Percentiles rank a stretch among this genome's conserved stretches.
These are phyloP conservation scores for Hyposoter dolosus DNA, from an alignment of 2,888 invertebrate genomes.

Conservation along the genomic window DNA sequence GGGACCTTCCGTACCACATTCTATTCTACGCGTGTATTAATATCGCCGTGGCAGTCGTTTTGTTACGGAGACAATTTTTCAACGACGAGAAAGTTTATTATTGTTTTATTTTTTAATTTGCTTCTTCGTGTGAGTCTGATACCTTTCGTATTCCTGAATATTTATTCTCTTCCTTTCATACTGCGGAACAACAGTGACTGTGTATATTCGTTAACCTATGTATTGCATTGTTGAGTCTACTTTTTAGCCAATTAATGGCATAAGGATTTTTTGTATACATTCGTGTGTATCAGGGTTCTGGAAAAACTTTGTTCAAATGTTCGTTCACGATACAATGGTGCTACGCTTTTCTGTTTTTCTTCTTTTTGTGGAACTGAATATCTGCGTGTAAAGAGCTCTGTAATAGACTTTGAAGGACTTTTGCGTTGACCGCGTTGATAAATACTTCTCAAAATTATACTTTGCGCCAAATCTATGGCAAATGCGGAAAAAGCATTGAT, in stretches of 20 bases:
- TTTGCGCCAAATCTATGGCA: neutral
- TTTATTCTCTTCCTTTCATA: constrained; percentile 39
- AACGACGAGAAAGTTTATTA: constrained; percentile 4
- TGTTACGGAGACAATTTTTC: neutral
- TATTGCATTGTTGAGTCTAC: constrained; percentile 71
- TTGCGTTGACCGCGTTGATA: neutral
- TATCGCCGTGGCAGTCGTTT: constrained; percentile 28
- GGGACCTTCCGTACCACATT: neutral
- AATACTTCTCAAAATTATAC: neutral
- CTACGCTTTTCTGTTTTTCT: neutral
- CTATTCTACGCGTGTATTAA: constrained; percentile 26
- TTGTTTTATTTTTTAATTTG: neutral
- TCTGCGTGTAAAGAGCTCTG: neutral
- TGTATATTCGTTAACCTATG: constrained; percentile 65
- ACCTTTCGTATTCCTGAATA: constrained; percentile 10
- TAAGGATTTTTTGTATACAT: constrained; percentile 24
- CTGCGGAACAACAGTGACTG: constrained; percentile 61
- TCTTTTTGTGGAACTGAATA: neutral
- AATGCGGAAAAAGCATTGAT: neutral
- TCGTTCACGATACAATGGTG: neutral
- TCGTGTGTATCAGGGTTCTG: neutral
- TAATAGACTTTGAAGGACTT: neutral
- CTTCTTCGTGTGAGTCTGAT: neutral
- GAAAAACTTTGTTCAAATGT: neutral
- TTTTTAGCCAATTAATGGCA: constrained; percentile 50